Percentiles rank a stretch among this genome's conserved stretches.
These are phyloP conservation scores for Eupeodes latifasciatus DNA, from an alignment of 2,888 invertebrate species.

Conservation along the genomic window DNA sequence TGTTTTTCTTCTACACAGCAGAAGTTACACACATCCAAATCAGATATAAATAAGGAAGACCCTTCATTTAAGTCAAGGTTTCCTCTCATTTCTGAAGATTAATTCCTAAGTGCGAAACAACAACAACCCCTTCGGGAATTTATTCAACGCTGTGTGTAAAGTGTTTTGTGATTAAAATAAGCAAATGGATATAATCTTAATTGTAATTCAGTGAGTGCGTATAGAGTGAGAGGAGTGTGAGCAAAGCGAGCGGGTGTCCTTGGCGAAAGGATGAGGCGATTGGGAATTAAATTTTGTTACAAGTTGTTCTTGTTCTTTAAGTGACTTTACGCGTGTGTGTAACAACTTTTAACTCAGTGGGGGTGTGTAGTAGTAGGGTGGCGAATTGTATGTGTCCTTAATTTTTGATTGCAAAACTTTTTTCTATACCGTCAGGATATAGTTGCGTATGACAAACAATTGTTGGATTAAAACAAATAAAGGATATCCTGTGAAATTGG, in stretches of 20 bases:
- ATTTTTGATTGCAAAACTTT: slow-evolving; percentile 41
- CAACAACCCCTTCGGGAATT: slow-evolving; percentile 44
- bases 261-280: slow-evolving; percentile 46
- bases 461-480: slow-evolving; percentile 59
- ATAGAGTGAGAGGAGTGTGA: neutral
- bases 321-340: slow-evolving; percentile 46
- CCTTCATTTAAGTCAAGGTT: slow-evolving; percentile 55
- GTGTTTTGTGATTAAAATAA: slow-evolving; percentile 34
- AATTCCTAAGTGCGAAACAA: slow-evolving; percentile 45
- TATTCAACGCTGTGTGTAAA: slow-evolving; percentile 15
- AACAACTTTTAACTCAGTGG: neutral
- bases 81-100: slow-evolving; percentile 34
- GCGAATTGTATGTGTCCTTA: slow-evolving; percentile 12
- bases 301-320: slow-evolving; percentile 37
- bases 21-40: neutral
- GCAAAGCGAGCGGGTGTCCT: slow-evolving; percentile 28
- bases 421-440: slow-evolving; percentile 31
- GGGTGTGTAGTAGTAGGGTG: neutral
- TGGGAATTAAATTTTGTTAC: slow-evolving; percentile 55
- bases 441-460: slow-evolving; percentile 23
- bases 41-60: slow-evolving; percentile 8
- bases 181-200: slow-evolving; percentile 39
- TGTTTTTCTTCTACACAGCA: neutral
- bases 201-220: slow-evolving; percentile 19
- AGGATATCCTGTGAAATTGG: slow-evolving; percentile 63